These are phyloP conservation scores for Pelodiscus sinensis DNA, from an alignment of 2,113 vertebrate genomes.

Conservation along the genomic window DNA sequence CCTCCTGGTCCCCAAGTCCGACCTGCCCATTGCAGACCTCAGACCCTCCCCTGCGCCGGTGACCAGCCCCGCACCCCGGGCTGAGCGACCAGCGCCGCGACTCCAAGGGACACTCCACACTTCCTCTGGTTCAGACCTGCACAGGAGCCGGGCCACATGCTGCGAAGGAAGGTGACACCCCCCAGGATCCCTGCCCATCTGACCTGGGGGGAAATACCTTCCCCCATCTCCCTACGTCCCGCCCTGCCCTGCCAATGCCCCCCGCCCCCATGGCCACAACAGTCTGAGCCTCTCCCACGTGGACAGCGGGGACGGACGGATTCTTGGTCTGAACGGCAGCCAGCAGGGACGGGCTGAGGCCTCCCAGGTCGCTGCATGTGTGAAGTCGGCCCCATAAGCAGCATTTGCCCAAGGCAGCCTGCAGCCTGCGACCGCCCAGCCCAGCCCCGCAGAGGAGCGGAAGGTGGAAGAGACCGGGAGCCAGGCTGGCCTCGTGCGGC, in stretches of 20 bases:
- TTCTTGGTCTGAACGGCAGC: too few relatives aligned
- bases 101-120: too few relatives aligned
- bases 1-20: too few relatives aligned
- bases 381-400: neutral
- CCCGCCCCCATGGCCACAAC: neutral
- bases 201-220: too few relatives aligned
- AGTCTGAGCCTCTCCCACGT: constrained; percentile 37
- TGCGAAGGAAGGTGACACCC: too few relatives aligned
- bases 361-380: neutral
- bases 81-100: too few relatives aligned
- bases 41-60: too few relatives aligned
- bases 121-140: too few relatives aligned
- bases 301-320: neutral
- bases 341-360: neutral
- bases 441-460: neutral
- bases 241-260: neutral
- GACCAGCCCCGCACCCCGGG: too few relatives aligned
- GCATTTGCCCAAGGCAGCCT: neutral
- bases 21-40: too few relatives aligned
- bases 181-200: too few relatives aligned
- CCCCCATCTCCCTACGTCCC: neutral
- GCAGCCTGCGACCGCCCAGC: neutral
- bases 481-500: neutral
- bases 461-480: neutral
- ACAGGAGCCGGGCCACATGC: too few relatives aligned